Base-by-base conservation (phyloP, 1,140 invertebrate genomes). In the Drosophila simulans region DNA sequence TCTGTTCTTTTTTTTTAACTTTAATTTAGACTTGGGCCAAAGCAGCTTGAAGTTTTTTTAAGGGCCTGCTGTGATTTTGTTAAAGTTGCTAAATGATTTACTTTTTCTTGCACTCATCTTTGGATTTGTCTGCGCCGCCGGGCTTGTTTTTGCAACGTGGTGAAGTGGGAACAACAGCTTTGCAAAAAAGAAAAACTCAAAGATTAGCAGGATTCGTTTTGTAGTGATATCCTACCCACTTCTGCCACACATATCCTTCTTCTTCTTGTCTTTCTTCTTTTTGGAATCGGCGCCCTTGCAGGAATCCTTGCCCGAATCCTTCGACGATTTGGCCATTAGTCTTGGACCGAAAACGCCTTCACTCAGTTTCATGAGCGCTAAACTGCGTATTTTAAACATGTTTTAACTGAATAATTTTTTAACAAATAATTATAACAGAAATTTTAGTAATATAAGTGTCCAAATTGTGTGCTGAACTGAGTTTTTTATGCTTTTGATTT, bases 121-220 rank as follows among this genome's bases (percentile, higher is more conserved):
- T n/a, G 12, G 27, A 8, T 11, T 58, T 25, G 1, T 45, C 51
- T 15, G 15, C 4, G 4, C 15, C 54, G 4, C 7, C 39, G 3
- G 60, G 27, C 5, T 34, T 22, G 2, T 13, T 35, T 7, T 64
- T 60, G 55, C 60, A 64, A 3, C 27, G 17, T 3, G 60, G 60
- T 3, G 3, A 1, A n/a, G 60, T 60, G 31, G 40, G 20, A 27
- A 0, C 0, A 1, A 13, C 0, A 13, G 0, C 60, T 63, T 4
- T 12, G 35, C 5, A 22, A 0, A 42, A 22, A 4, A 13, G 2
- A 17, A 4, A 13, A 25, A 3, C 3, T 4, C 0, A 1, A 8
- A 8, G 8, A 31, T 31, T 31, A 31, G 2, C 31, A 7, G 31
- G 31, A 0, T 31, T 3, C 31, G 3, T 31, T 31, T 5, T 34